Percentiles rank a stretch among this genome's conserved stretches.
Evolutionary conservation across 2,888 invertebrate species (phyloP).

Genomic region (Cryptocephalus primarius): DNA sequence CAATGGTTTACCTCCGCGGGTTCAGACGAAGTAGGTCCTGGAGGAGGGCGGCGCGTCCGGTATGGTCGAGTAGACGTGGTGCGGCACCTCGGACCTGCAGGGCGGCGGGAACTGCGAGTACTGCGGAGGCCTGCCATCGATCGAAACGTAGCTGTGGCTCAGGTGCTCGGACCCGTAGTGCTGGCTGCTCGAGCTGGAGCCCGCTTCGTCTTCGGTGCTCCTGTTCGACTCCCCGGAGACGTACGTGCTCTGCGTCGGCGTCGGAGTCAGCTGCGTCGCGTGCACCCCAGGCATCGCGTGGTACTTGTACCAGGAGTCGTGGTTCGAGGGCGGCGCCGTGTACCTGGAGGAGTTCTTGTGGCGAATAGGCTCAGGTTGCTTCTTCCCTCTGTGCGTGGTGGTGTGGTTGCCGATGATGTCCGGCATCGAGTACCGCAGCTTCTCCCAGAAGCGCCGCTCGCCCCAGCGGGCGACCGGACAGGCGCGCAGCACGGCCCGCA

Average conservation of each 20-base stretch:
- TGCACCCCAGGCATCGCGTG: constrained; percentile 46
- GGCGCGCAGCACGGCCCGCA: constrained; percentile 61
- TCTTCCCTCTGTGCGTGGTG: constrained; percentile 43
- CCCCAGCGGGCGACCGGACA: constrained; percentile 62
- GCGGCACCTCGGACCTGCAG: constrained; percentile 24
- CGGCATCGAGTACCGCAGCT: constrained; percentile 63
- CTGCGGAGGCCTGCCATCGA: constrained; percentile 40
- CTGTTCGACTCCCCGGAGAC: constrained; percentile 45
- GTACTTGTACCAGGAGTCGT: constrained; percentile 62
- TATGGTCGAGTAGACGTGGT: constrained; percentile 38
- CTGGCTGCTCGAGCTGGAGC: constrained; percentile 43
- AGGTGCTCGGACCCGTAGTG: constrained; percentile 54
- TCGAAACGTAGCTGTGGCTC: constrained; percentile 59
- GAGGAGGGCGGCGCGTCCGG: constrained; percentile 35
- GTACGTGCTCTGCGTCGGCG: constrained; percentile 49
- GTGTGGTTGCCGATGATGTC: constrained; percentile 56
- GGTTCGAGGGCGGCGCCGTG: constrained; percentile 63
- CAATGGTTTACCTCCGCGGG: constrained; percentile 8
- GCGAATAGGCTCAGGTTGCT: constrained; percentile 41
- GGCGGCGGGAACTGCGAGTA: constrained; percentile 32
- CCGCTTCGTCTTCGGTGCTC: constrained; percentile 44
- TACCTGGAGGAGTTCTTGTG: constrained; percentile 51
- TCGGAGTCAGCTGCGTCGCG: constrained; percentile 44
- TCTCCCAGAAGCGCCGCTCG: constrained; percentile 78
- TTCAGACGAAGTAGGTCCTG: constrained; percentile 38